Base-by-base conservation (phyloP, 2,797 vertebrate genomes). In the Rhinoraja longicauda region DNA sequence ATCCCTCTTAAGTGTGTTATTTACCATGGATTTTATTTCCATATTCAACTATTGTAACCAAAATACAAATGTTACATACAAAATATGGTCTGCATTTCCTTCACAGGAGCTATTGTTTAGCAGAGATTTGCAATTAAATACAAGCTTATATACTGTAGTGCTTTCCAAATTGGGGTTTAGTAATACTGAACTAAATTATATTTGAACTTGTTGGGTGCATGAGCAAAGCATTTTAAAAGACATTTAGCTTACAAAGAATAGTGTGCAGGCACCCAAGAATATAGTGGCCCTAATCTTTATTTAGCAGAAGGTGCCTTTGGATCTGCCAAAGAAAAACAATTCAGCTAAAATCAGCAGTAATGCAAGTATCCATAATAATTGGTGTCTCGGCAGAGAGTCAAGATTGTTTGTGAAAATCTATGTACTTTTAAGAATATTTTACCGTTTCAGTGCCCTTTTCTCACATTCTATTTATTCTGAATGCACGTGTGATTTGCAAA, bases 1-100 rank as follows among this genome's bases (percentile, higher is more conserved):
- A 75, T 92, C 72, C 70, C 57, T 92, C 72, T 92, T 92, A 91
- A 92, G 24, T 92, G 36, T 24, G 45, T 92, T 75, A 92, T 92
- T 92, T 92, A 92, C 70, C 24, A n/a, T 92, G 90, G 45, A 92
- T 75, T 92, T 53, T 88, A 36, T 53, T 92, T 92, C 90, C 70
- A 92, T 75, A 92, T 73, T 72, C 24, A 24, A 17, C 36, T 53
- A 92, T 57, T 29, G 36, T 70, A 75, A 92, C 70, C 36, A 73
- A 92, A 73, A 75, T 53, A 73, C 70, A n/a, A 73, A 75, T 26
- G 45, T 73, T 57, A 17, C 15, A 45, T n/a, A 70, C 4, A 73
- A 9, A 57, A 29, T 75, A 29, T 29, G 36, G 45, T 72, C 75
- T 75, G 39, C 29, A 9, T 26, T 92, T 5, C 73, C 36, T 92